A percentile compares a stretch with the other conserved stretches of the same genome.
These are phyloP conservation scores for Drosophila mimica DNA, from an alignment of 2,888 invertebrate species.

Conservation along the genomic window DNA sequence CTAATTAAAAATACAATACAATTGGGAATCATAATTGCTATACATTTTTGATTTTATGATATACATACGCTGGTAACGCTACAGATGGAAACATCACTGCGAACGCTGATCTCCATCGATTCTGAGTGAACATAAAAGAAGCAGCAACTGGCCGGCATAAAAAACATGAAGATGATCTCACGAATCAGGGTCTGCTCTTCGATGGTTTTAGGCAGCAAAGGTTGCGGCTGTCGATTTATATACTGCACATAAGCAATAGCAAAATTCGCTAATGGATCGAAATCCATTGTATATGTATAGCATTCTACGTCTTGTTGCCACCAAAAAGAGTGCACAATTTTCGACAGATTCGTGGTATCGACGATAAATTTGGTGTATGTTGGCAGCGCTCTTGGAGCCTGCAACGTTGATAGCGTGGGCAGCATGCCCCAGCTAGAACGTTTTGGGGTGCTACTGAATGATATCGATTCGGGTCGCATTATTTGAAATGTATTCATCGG, in stretches of 20 bases:
- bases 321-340: conserved; percentile 85
- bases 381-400: conserved; percentile 51
- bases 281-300: conserved; percentile 72
- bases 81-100: conserved; percentile 77
- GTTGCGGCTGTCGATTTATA: conserved; percentile 61
- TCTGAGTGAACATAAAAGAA: conserved; percentile 72
- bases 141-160: conserved; percentile 75
- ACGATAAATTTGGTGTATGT: neutral
- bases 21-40: neutral
- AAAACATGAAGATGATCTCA: conserved; percentile 84
- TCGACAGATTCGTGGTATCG: conserved; percentile 79
- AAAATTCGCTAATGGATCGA: conserved; percentile 83
- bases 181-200: conserved; percentile 82
- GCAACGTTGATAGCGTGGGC: conserved; percentile 13
- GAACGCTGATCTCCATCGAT: conserved; percentile 55
- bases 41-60: neutral
- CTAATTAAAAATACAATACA: conserved; percentile 46
- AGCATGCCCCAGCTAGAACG: neutral
- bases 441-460: neutral
- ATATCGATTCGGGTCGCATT: neutral
- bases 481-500: too few species aligned
- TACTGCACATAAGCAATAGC: conserved; percentile 83
- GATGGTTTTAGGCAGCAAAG: conserved; percentile 71
- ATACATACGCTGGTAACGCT: conserved; percentile 80
- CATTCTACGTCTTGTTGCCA: conserved; percentile 79